Evolutionary conservation across 2,113 vertebrate genomes (phyloP).

Genomic region (Ceyx melanurus): DNA sequence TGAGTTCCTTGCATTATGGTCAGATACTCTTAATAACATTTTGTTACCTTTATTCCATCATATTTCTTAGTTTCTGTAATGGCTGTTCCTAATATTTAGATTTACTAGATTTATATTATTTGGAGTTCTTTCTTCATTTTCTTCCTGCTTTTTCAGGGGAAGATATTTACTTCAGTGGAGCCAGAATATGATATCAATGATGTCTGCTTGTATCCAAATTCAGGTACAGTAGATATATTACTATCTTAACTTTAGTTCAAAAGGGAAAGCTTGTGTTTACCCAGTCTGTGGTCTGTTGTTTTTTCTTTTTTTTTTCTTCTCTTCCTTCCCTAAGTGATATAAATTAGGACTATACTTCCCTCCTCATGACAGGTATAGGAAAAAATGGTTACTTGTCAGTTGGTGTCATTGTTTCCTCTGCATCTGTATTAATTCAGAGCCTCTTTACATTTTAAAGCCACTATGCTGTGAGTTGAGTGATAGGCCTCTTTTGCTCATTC

Average conservation of each 20-base stretch:
- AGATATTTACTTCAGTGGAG: constrained; percentile 92
- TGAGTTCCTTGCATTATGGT: background rate
- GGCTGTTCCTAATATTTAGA: background rate
- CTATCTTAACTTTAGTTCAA: background rate
- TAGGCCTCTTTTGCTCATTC: background rate
- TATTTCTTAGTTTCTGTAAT: background rate
- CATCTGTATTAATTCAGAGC: background rate
- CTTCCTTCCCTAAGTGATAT: background rate
- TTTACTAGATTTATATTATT: background rate
- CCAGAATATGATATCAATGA: constrained; percentile 90
- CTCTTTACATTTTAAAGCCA: background rate
- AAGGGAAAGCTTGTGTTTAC: background rate
- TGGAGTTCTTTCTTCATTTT: background rate
- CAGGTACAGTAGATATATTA: constrained; percentile 77
- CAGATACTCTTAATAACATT: background rate
- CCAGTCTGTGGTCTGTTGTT: background rate
- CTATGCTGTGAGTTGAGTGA: background rate
- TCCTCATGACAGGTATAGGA: background rate
- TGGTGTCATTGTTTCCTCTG: background rate
- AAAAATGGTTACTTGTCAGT: background rate
- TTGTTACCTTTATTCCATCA: background rate
- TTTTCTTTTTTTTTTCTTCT: background rate
- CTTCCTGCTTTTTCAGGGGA: constrained; percentile 82
- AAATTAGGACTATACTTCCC: background rate
- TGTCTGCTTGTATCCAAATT: constrained; percentile 90